Evolutionary conservation across 2,113 vertebrate genomes (phyloP), one percentile per base, ranked within the genome.

Genomic region (Penelope pileata): DNA sequence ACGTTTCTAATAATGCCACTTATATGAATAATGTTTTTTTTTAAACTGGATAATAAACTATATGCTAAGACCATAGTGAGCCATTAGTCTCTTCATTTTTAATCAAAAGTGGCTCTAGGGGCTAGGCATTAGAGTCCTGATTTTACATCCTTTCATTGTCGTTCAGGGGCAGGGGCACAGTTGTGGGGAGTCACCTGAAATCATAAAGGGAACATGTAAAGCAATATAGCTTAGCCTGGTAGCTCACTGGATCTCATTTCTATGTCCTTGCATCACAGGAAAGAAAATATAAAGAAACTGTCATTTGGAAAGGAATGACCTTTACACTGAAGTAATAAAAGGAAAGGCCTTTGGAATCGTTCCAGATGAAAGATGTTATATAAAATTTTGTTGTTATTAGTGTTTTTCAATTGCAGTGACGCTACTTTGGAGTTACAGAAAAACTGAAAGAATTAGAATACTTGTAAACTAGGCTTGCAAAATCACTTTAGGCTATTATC

Each of bases 1-100:
- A 84, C 94, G 83, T 91, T 91, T 97, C 77, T 92, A 96, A 91
- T 96, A 94, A 90, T 85, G 54, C 40, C 74, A 87, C 81, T 96
- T 95, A 90, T 89, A 96, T 94, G 95, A 96, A 90, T 91, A 95
- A 36, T 60, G 82, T 91, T 94, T 97, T 94, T 92, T 92, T 96
- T 95, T 90, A 93, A 95, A 91, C 51, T 67, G 66, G 69, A 90
- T 94, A 94, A 95, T 97, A 96, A 96, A 95, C 53, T 86, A 64
- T 91, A 89, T 29, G 16, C 38, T 93, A 90, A 88, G 85, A 90
- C 75, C 78, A 66, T 51, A 77, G 59, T 45, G 88, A 86, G 30
- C 50, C n/a, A 84, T 64, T 87, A 76, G 73, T 87, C 91, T 63
- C 90, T 95, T 79, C 51, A 93, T 90, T 96, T 97, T 96, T 91